Conservation (phyloP, 1,140 invertebrate species). For the Bombyx mori region DNA sequence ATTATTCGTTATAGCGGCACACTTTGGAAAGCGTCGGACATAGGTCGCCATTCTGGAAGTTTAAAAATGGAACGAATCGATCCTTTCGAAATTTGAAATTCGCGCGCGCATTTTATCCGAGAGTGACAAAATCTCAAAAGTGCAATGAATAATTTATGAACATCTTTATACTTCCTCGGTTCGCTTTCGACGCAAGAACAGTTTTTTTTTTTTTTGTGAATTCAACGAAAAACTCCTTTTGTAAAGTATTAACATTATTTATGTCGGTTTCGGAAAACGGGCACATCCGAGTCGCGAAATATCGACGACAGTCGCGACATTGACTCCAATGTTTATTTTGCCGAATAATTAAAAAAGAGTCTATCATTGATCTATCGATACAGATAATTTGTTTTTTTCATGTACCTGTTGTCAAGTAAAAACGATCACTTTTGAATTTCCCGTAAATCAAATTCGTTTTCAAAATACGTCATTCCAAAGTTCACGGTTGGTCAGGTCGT, state of each 20-base stretch:
- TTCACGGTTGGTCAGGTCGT: too few species aligned
- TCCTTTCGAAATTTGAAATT: not conserved
- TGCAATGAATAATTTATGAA: slow-evolving; percentile 57
- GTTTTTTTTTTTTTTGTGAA: slow-evolving; percentile 48
- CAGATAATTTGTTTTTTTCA: too few species aligned
- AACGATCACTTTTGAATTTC: too few species aligned
- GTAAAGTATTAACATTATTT: slow-evolving; percentile 61
- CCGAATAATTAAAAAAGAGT: too few species aligned
- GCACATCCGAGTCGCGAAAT: slow-evolving; percentile 19
- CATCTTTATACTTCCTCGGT: slow-evolving; percentile 53
- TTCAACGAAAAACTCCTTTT: slow-evolving; percentile 63
- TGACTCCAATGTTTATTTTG: too few species aligned
- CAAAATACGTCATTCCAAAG: too few species aligned
- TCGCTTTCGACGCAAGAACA: slow-evolving; percentile 31
- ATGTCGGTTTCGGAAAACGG: slow-evolving; percentile 21
- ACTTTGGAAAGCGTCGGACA: slow-evolving; percentile 17
- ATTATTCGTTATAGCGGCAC: slow-evolving; percentile 22
- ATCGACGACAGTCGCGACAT: not conserved
- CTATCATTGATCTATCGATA: too few species aligned
- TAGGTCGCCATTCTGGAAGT: slow-evolving; percentile 31
- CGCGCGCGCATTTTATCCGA: slow-evolving; percentile 1
- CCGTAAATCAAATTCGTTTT: too few species aligned
- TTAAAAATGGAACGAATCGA: not conserved
- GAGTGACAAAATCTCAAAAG: slow-evolving; percentile 36
- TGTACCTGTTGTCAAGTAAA: too few species aligned